Evolutionary conservation across 2,797 vertebrate genomes (phyloP).

Genomic region (Anolis apletophallus): DNA sequence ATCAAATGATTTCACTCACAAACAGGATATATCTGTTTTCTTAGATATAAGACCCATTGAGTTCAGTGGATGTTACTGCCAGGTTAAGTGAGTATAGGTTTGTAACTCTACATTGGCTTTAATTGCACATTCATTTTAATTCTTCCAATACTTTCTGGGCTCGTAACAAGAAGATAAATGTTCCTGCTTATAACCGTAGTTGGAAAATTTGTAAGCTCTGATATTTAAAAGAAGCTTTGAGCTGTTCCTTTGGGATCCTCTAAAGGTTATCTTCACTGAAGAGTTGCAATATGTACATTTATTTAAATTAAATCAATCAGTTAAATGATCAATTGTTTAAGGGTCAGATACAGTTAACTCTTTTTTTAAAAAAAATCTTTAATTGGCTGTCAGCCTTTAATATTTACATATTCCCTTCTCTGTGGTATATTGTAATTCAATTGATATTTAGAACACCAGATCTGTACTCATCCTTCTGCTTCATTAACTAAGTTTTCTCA

Average conservation of each 20-base stretch:
- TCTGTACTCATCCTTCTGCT: slow-evolving; percentile 12
- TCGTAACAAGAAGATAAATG: not conserved
- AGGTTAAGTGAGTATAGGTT: not conserved
- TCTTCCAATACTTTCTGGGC: not conserved
- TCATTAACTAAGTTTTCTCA: slow-evolving; percentile 7
- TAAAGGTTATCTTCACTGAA: slow-evolving; percentile 23
- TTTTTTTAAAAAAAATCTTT: slow-evolving; percentile 9
- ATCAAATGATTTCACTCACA: not conserved
- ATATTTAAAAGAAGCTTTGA: not conserved
- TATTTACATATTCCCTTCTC: slow-evolving; percentile 16
- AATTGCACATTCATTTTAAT: not conserved
- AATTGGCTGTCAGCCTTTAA: slow-evolving; percentile 22
- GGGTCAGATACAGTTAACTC: not conserved
- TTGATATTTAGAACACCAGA: not conserved
- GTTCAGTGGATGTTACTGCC: not conserved
- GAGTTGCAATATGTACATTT: slow-evolving; percentile 12
- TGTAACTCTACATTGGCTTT: not conserved
- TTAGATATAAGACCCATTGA: not conserved
- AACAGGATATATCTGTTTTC: not conserved
- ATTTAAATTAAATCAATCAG: slow-evolving; percentile 17
- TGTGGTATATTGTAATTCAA: slow-evolving; percentile 1
- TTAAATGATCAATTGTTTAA: slow-evolving; percentile 29
- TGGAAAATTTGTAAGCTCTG: not conserved
- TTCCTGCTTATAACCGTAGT: not conserved
- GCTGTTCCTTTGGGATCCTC: slow-evolving; percentile 6